Conservation (phyloP, 1,140 invertebrate species). For the Pseudomyrmex concolor region DNA sequence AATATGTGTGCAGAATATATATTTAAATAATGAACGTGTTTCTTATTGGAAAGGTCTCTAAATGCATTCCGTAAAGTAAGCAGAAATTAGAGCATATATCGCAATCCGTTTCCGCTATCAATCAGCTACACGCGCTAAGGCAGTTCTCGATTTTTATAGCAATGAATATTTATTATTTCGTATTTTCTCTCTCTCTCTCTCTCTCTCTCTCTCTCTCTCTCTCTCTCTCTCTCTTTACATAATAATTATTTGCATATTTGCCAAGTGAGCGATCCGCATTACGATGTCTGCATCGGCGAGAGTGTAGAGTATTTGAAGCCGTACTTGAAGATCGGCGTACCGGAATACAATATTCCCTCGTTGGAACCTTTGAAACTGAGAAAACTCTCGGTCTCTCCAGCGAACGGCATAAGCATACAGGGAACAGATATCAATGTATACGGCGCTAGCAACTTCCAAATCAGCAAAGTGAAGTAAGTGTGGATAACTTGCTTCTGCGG, state of each 20-base stretch:
- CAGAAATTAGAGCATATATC: not conserved
- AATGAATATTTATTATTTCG: not conserved
- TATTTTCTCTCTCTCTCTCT: not conserved
- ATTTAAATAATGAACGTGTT: too few species aligned
- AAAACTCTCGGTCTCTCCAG: slow-evolving; percentile 86
- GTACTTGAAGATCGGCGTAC: slow-evolving; percentile 81
- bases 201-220: too few species aligned
- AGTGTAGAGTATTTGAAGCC: slow-evolving; percentile 85
- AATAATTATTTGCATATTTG: slow-evolving; percentile 85
- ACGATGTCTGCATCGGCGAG: slow-evolving; percentile 84
- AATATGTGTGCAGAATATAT: too few species aligned
- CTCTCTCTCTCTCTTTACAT: too few species aligned
- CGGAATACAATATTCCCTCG: slow-evolving; percentile 87
- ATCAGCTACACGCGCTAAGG: too few species aligned
- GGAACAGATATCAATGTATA: slow-evolving; percentile 86
- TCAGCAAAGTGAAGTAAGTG: slow-evolving; percentile 86
- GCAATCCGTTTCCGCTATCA: too few species aligned
- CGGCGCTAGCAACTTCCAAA: slow-evolving; percentile 87
- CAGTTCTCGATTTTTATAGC: not conserved
- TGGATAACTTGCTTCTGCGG: not conserved
- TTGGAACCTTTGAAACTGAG: slow-evolving; percentile 87
- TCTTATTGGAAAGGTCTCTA: too few species aligned
- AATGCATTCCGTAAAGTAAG: not conserved
- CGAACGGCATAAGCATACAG: slow-evolving; percentile 85
- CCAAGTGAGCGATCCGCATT: slow-evolving; percentile 85